Conservation (phyloP, 2,888 invertebrate genomes). For the Lepidonotus clava region DNA sequence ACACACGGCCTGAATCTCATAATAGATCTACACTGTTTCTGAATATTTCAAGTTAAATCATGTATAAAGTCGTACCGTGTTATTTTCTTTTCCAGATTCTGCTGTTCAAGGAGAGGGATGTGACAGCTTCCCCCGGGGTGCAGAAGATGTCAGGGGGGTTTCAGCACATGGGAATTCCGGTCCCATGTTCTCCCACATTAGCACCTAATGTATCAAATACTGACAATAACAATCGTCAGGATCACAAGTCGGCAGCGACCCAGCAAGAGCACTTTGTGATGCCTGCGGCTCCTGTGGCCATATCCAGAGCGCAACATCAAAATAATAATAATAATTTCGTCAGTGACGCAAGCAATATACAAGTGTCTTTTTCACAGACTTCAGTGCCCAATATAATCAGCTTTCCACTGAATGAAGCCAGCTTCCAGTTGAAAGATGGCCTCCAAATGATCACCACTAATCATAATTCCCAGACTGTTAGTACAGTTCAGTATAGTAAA, state of each 20-base stretch:
- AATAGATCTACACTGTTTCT: no score
- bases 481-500: neutral
- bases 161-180: conserved; percentile 53
- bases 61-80: no score
- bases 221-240: conserved; percentile 54
- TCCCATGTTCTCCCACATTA: conserved; percentile 53
- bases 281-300: conserved; percentile 30
- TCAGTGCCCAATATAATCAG: conserved; percentile 19
- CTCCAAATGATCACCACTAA: neutral
- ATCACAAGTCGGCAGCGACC: neutral
- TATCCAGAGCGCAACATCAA: conserved; percentile 14
- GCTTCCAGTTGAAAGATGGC: conserved; percentile 24
- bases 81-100: conserved; percentile 50
- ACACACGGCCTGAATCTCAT: no score
- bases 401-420: neutral
- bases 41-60: no score
- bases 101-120: conserved; percentile 58
- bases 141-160: conserved; percentile 57
- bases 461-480: neutral
- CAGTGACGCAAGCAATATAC: neutral
- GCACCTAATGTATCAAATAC: conserved; percentile 12
- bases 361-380: conserved; percentile 30
- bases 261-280: conserved; percentile 30
- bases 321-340: neutral
- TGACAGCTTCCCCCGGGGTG: conserved; percentile 46